These are phyloP conservation scores for Drosophila mimetica DNA, from an alignment of 2,888 invertebrate species.

Conservation along the genomic window DNA sequence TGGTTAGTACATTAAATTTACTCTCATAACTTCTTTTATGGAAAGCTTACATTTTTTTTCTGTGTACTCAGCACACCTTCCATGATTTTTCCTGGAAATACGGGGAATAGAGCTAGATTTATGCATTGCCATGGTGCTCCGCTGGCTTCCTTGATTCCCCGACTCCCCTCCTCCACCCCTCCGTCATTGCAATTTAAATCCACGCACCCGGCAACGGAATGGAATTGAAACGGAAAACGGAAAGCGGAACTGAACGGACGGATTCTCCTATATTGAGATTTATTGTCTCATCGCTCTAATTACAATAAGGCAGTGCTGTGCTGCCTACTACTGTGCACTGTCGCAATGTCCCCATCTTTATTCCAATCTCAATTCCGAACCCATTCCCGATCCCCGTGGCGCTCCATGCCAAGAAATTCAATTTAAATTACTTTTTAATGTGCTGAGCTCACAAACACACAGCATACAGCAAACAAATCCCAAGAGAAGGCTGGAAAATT, in stretches of 20 bases:
- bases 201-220: slow-evolving; percentile 22
- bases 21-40: not conserved
- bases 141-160: not conserved
- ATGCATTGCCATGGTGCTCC: slow-evolving; percentile 56
- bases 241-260: slow-evolving; percentile 15
- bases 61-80: not conserved
- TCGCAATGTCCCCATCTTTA: not conserved
- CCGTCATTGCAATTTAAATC: slow-evolving; percentile 42
- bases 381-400: slow-evolving; percentile 17
- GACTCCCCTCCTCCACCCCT: not conserved
- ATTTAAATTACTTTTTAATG: slow-evolving; percentile 77
- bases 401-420: slow-evolving; percentile 67
- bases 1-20: too few relatives aligned
- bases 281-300: slow-evolving; percentile 63
- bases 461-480: not conserved
- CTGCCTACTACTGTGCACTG: not conserved
- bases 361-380: slow-evolving; percentile 8
- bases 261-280: slow-evolving; percentile 66
- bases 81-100: slow-evolving; percentile 13
- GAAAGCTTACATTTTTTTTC: not conserved
- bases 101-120: slow-evolving; percentile 58
- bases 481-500: slow-evolving; percentile 9
- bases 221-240: slow-evolving; percentile 14
- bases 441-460: slow-evolving; percentile 22
- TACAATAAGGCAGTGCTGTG: slow-evolving; percentile 65